Base-by-base conservation (phyloP, 2,113 vertebrate genomes). In the Alligator mississippiensis region DNA sequence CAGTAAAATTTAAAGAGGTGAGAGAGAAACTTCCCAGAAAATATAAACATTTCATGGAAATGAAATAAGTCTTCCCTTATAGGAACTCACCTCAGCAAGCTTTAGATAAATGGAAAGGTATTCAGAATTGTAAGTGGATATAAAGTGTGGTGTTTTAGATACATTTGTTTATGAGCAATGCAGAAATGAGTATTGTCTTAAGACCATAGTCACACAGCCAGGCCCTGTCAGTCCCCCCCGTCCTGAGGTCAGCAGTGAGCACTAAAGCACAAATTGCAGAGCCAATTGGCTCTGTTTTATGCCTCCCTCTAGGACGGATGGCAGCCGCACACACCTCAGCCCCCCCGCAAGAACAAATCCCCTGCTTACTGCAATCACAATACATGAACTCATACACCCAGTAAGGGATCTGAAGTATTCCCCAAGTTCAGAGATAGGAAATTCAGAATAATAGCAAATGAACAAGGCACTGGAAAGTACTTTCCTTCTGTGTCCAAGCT, bases 1-100 rank as follows among this genome's bases (percentile, higher is more conserved):
- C 98, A 97, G 98, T 99, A 99, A 99, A 99, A 99, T 99, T 99
- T 99, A 99, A 99, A 98, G 99, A 99, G 99, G 99, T 99, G 99
- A 98, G 98, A 98, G 98, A 98, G 99, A 99, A 99, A 99, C 98
- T 98, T 97, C 98, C 98, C 99, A 99, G 99, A 98, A 98, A 98
- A 98, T 98, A 98, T 97, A 98, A 97, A 97, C 98, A 96, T 97
- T 97, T 96, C 97, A 97, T 98, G 97, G 97, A 98, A 98, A 98
- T 98, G 97, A 98, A 98, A 98, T 98, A 98, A 98, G 97, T 98
- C 97, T 98, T 98, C 97, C 96, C 97, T 96, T 96, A 96, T 95
- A 97, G 95, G 96, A 96, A 91, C 93, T 93, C 96, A 93, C 93
- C 97, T 95, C 96, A 93, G 88, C 92, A 63, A 97, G 93, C 92